Conservation (phyloP, 2,113 vertebrate species). For the Galbula dea region DNA sequence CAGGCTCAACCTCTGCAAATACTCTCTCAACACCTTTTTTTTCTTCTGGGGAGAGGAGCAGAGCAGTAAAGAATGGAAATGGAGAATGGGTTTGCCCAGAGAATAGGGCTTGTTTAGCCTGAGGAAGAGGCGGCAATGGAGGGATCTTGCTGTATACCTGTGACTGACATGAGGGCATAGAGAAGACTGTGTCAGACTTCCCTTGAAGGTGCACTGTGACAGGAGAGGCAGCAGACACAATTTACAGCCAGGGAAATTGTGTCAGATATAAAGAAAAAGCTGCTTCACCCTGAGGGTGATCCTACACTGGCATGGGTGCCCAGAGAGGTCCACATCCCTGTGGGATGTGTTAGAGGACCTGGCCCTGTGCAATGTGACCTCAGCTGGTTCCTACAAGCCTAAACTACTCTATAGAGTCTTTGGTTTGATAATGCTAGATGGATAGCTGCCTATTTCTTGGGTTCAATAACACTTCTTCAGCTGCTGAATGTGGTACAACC, state of each 20-base stretch:
- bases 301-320: background rate
- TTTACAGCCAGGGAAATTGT: background rate
- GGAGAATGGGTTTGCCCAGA: background rate
- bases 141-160: background rate
- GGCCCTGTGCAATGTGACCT: background rate
- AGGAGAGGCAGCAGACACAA: background rate
- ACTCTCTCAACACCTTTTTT: background rate
- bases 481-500: background rate
- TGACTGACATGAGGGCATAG: background rate
- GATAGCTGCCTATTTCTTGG: background rate
- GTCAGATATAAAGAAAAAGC: background rate
- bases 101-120: background rate
- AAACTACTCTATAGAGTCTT: background rate
- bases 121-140: background rate
- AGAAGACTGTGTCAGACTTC: background rate
- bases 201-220: background rate
- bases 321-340: accelerated
- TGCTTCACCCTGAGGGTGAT: background rate
- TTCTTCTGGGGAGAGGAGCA: background rate
- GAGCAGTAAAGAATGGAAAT: background rate
- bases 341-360: background rate
- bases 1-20: background rate
- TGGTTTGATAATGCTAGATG: background rate
- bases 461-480: background rate
- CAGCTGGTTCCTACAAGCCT: background rate